Conservation (phyloP, 2,888 invertebrate genomes). For the Nephrotoma flavescens region DNA sequence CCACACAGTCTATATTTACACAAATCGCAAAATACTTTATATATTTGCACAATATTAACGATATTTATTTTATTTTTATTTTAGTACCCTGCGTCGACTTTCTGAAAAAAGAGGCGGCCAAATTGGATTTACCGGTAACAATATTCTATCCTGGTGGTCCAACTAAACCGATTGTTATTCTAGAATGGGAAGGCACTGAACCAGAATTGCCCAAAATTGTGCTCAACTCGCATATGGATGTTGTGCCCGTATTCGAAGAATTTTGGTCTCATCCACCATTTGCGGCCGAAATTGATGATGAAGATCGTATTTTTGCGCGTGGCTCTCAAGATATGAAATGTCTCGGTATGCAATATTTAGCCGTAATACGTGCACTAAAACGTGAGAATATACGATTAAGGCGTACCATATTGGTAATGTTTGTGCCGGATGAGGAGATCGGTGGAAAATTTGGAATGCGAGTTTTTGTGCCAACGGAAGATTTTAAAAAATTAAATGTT, state of each 20-base stretch:
- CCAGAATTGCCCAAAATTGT: conserved; percentile 58
- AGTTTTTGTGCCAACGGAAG: conserved; percentile 44
- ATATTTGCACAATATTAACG: no score
- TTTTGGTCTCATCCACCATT: conserved; percentile 88
- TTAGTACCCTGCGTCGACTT: conserved; percentile 55
- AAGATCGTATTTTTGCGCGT: conserved; percentile 65
- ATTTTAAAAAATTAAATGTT: conserved; percentile 55
- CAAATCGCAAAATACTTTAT: no score
- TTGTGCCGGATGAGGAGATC: conserved; percentile 55
- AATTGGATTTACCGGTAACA: conserved; percentile 46
- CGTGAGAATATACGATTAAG: conserved; percentile 37
- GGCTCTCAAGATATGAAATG: conserved; percentile 75
- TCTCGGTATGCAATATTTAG: conserved; percentile 64
- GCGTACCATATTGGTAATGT: conserved; percentile 55
- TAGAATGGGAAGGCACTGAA: conserved; percentile 64
- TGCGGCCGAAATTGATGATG: conserved; percentile 65
- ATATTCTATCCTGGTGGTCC: conserved; percentile 39
- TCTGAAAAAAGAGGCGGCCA: conserved; percentile 50
- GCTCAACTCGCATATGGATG: conserved; percentile 77
- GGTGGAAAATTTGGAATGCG: conserved; percentile 59
- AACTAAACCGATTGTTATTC: conserved; percentile 60
- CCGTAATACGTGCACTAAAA: conserved; percentile 53
- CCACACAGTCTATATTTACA: no score
- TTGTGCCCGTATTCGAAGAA: conserved; percentile 34
- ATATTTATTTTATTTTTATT: not conserved